These are phyloP conservation scores for Pipistrellus pipistrellus DNA, from an alignment of 2,797 vertebrate species.

Conservation along the genomic window DNA sequence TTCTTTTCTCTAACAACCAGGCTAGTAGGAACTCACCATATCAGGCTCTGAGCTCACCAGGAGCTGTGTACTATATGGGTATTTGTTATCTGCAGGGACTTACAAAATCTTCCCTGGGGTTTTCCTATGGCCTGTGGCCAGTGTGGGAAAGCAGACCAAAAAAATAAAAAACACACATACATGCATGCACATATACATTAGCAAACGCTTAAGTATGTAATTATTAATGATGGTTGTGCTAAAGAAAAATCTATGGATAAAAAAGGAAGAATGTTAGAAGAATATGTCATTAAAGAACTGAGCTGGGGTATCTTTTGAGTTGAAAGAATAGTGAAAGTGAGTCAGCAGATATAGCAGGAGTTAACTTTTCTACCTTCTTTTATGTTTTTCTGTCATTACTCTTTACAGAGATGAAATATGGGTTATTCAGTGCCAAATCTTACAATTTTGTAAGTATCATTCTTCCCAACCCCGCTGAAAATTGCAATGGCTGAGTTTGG, in stretches of 20 bases:
- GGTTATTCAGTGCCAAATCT: neutral
- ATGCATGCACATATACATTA: neutral
- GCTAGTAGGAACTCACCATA: neutral
- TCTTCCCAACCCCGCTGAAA: fast-evolving
- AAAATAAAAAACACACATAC: neutral
- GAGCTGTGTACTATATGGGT: neutral
- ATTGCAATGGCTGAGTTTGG: neutral
- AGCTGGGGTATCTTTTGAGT: neutral
- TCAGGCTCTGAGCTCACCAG: neutral
- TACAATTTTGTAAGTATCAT: neutral
- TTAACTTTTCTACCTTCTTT: neutral
- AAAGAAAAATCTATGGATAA: neutral
- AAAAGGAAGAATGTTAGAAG: neutral
- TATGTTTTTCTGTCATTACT: neutral
- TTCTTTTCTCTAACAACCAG: neutral
- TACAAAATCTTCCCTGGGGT: neutral
- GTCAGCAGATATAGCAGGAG: neutral
- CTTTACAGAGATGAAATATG: neutral
- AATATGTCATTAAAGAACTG: neutral
- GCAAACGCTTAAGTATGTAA: neutral
- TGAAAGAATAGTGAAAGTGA: neutral
- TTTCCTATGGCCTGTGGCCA: neutral
- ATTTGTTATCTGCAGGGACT: neutral
- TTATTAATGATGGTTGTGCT: neutral
- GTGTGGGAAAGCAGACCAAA: neutral